These are phyloP conservation scores for Alethe castanea DNA, from an alignment of 2,113 vertebrate species.

Conservation along the genomic window DNA sequence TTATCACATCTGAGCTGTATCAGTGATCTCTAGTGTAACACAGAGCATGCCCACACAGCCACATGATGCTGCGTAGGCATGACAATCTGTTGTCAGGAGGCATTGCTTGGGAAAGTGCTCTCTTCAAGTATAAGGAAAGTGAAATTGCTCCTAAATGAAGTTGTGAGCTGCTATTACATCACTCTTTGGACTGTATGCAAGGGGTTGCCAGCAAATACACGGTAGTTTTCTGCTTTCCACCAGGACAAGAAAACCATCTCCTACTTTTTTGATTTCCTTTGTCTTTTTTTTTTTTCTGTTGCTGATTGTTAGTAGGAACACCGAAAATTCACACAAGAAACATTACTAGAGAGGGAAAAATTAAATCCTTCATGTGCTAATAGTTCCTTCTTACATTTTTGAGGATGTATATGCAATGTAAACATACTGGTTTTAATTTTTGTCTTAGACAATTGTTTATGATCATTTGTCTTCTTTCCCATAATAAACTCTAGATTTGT, in stretches of 20 bases:
- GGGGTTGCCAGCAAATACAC: not conserved
- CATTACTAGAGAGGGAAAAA: not conserved
- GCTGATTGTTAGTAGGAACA: not conserved
- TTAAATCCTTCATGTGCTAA: not conserved
- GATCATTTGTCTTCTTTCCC: not conserved
- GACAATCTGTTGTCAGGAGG: not conserved
- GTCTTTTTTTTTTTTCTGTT: not conserved
- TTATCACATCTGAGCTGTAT: not conserved
- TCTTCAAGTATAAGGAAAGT: not conserved
- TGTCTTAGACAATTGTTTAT: not conserved
- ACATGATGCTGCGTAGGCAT: not conserved
- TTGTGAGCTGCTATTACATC: not conserved
- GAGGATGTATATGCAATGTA: not conserved
- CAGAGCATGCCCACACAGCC: not conserved
- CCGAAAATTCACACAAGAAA: not conserved
- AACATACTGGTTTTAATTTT: not conserved
- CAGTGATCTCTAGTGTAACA: not conserved
- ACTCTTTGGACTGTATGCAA: not conserved
- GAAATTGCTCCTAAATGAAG: not conserved
- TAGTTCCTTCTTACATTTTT: not conserved
- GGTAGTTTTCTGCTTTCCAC: not conserved
- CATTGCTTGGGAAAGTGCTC: not conserved
- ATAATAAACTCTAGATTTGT: not conserved
- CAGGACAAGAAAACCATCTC: rapidly evolving
- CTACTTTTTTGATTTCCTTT: not conserved